Evolutionary conservation across 2,888 invertebrate species (phyloP).

Genomic region (Ophraella communa): DNA sequence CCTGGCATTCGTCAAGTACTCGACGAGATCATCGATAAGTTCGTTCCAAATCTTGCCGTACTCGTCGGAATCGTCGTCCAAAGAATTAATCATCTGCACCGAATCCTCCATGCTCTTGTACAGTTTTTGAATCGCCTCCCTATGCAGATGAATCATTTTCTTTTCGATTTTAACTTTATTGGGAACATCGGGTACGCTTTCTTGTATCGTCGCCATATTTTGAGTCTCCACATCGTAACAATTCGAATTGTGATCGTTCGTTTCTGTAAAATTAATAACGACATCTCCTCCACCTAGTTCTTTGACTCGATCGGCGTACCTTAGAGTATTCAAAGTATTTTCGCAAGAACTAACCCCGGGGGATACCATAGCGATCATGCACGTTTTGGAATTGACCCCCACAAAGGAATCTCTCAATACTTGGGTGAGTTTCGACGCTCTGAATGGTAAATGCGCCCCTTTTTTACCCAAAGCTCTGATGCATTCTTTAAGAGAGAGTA

Average conservation of each 20-base stretch:
- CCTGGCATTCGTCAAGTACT: slow-evolving; percentile 67
- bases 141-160: slow-evolving; percentile 87
- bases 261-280: slow-evolving; percentile 22
- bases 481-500: slow-evolving; percentile 97
- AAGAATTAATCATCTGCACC: slow-evolving; percentile 74
- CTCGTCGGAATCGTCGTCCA: slow-evolving; percentile 88
- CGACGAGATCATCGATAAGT: slow-evolving; percentile 78
- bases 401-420: slow-evolving; percentile 95
- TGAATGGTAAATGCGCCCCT: slow-evolving; percentile 95
- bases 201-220: slow-evolving; percentile 7
- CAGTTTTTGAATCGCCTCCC: slow-evolving; percentile 73
- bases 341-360: slow-evolving; percentile 96
- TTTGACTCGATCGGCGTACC: slow-evolving; percentile 97
- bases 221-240: slow-evolving; percentile 30
- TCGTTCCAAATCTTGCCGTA: slow-evolving; percentile 87
- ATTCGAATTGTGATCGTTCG: slow-evolving; percentile 13
- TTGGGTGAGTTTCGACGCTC: slow-evolving; percentile 94
- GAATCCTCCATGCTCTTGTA: slow-evolving; percentile 74
- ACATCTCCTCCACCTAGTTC: slow-evolving; percentile 78
- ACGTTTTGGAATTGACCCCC: slow-evolving; percentile 95
- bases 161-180: slow-evolving; percentile 64
- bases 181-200: slow-evolving; percentile 6
- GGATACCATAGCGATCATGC: slow-evolving; percentile 99
- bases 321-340: slow-evolving; percentile 95
- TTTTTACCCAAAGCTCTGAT: slow-evolving; percentile 94